A percentile compares a stretch with the other conserved stretches of the same genome.
phyloP scores from a whole-genome alignment of 1,140 invertebrate species.

The Penaeus vannamei region DNA sequence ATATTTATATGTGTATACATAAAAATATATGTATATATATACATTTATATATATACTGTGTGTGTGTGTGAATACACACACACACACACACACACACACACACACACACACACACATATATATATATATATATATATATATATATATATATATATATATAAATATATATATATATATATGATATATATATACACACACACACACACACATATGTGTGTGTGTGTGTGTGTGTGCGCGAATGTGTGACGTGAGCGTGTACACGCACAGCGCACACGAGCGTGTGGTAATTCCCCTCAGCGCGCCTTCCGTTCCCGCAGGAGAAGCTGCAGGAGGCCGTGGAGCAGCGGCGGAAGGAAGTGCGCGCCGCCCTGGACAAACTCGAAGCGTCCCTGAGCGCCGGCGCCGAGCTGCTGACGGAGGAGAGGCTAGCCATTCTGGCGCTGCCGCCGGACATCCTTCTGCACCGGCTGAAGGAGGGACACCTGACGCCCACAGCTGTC shows the following conservation, averaged over 20 bases:
- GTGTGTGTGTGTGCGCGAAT: no score
- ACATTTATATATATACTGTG: no score
- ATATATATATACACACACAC: no score
- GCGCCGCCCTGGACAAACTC: conserved; percentile 13
- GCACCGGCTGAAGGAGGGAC: conserved; percentile 56
- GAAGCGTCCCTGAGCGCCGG: conserved; percentile 29
- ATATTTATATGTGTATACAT: no score
- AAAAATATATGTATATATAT: no score
- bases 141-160: no score
- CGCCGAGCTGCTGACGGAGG: conserved; percentile 49
- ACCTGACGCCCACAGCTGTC: conserved; percentile 64
- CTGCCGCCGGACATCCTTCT: conserved; percentile 62
- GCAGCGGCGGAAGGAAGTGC: conserved; percentile 19
- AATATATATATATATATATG: no score
- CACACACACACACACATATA: no score
- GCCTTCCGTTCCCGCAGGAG: background rate
- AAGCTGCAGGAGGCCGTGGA: conserved; percentile 5
- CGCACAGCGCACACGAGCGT: background rate
- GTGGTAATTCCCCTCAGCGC: background rate
- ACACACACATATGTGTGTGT: no score
- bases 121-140: no score
- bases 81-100: no score
- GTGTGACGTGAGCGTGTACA: background rate
- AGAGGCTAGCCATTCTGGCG: conserved; percentile 54
- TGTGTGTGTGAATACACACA: no score